These are phyloP conservation scores for Tragulus kanchil DNA, from an alignment of 2,113 vertebrate genomes.

Conservation along the genomic window DNA sequence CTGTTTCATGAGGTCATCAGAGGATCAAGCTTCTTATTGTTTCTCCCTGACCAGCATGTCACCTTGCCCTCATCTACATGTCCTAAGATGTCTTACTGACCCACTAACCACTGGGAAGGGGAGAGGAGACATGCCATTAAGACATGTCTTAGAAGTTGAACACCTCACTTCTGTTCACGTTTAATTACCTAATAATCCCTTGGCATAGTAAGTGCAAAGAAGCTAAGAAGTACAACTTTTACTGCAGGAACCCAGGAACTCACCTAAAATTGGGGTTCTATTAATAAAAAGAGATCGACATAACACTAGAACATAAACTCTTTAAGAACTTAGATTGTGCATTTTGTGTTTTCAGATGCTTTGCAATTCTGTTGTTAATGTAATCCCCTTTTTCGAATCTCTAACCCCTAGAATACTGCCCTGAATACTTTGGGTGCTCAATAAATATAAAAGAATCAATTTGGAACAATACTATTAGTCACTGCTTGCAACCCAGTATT, in stretches of 20 bases:
- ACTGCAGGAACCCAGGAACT: not conserved
- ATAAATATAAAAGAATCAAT: not conserved
- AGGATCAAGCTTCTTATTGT: not conserved
- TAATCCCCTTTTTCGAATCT: slow-evolving; percentile 2
- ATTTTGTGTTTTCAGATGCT: not conserved
- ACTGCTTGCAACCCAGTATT: slow-evolving; percentile 13
- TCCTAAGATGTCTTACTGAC: not conserved
- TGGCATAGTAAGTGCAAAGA: not conserved
- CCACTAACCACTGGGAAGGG: not conserved
- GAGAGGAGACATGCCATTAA: not conserved
- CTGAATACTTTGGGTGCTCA: not conserved
- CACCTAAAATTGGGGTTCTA: not conserved
- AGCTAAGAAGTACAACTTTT: not conserved
- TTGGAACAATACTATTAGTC: not conserved
- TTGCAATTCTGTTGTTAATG: not conserved
- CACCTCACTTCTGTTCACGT: not conserved
- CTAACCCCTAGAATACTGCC: not conserved
- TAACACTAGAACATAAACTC: not conserved
- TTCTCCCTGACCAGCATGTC: not conserved
- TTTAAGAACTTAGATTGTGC: not conserved
- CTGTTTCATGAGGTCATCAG: not conserved
- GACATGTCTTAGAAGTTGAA: not conserved
- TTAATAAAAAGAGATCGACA: not conserved
- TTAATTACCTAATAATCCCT: not conserved
- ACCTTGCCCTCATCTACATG: not conserved